Evolutionary conservation across 2,888 invertebrate species (phyloP), one percentile per base, ranked within the genome.

Genomic region (Habroteleia sp.): DNA sequence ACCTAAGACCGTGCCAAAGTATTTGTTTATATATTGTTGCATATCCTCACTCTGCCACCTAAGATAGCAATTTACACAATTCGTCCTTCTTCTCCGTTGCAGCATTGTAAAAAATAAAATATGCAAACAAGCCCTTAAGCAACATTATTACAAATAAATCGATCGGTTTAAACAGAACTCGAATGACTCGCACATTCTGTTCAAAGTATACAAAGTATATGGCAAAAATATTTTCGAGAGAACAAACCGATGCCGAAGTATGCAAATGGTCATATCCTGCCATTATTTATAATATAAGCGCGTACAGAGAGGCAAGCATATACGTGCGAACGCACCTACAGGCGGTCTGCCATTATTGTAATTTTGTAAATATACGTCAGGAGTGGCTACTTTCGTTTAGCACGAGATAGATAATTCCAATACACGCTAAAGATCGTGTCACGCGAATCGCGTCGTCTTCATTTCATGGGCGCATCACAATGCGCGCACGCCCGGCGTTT

Each of bases 351-450:
- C 65, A 65, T 72, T 72, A 72, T 44, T 65, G 65, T 65, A 72
- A 72, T 72, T 72, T 72, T 65, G 72, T 72, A 72, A 72, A 72
- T 72, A 72, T 72, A 63, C 65, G 65, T 72, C 72, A 58, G 63
- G 72, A 72, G 58, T 65, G 72, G 72, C 72, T 72, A 72, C 72
- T 72, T 72, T 72, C 72, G 72, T 72, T 65, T 72, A 72, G 72
- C 72, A 58, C 58, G 62, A 58, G 65, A 72, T 72, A 72, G 72
- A 72, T 66, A 56, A 66, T 72, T 72, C 56, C 63, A 42, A 65
- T 65, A 42, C 72, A 72, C 58, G 72, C 72, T 65, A 65, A 65
- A 72, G 35, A 73, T 52, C 60, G 60, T 65, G 65, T 73, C 73
- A 73, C 73, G 73, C 73, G 48, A 73, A 52, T 65, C 52, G 65